phyloP scores from a whole-genome alignment of 2,888 invertebrate species.

The Luffia ferchaultella region DNA sequence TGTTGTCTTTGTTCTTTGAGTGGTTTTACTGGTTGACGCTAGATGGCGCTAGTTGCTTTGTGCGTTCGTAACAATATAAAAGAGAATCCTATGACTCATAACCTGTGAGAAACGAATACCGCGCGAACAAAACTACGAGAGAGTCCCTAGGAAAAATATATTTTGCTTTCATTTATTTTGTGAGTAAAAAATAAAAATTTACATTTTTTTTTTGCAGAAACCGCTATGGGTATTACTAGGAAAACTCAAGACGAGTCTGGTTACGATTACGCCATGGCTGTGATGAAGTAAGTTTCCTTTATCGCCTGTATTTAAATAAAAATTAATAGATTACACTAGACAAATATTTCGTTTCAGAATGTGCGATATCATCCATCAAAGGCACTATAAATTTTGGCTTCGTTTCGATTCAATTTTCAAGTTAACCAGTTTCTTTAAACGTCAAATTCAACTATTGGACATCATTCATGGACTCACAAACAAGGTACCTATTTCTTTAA shows the following conservation, averaged over 20 bases:
- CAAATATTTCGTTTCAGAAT: slow-evolving; percentile 63
- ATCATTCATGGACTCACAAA: slow-evolving; percentile 81
- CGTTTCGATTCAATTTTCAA: slow-evolving; percentile 77
- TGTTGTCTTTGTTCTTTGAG: no score
- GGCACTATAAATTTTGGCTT: slow-evolving; percentile 79
- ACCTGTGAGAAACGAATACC: no score
- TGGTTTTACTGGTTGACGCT: no score
- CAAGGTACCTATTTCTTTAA: slow-evolving; percentile 51
- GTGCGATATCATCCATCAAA: slow-evolving; percentile 83
- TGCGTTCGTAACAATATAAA: no score
- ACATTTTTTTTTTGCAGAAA: slow-evolving; percentile 53
- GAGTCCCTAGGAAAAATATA: no score
- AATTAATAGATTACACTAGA: no score
- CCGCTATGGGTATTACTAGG: slow-evolving; percentile 85
- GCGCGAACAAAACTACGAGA: no score
- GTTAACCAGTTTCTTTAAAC: slow-evolving; percentile 71
- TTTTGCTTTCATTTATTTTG: no score
- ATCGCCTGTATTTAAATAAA: no score
- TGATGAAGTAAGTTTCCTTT: slow-evolving; percentile 76
- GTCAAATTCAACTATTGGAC: slow-evolving; percentile 71
- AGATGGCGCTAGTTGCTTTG: no score
- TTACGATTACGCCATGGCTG: slow-evolving; percentile 84
- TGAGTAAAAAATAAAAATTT: neutral
- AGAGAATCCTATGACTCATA: no score
- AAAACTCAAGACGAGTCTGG: slow-evolving; percentile 75